Evolutionary conservation across 2,797 vertebrate species (phyloP), one percentile per base, ranked within the genome.

Genomic region (Gouania willdenowi): DNA sequence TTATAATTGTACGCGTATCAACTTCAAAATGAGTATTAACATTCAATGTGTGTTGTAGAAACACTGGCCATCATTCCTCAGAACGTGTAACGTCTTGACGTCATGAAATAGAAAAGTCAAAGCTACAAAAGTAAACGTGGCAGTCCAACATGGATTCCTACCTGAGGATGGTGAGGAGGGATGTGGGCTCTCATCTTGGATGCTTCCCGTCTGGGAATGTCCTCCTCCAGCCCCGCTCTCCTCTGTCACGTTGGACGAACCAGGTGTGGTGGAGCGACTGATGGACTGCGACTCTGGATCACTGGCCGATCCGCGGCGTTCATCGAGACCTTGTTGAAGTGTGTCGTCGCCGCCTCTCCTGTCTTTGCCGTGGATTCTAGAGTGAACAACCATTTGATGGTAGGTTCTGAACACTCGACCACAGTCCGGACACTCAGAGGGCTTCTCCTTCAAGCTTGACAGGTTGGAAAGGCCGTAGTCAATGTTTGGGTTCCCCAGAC

Each of bases 261-360:
- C 95, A 0, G 96, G 95, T 4, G 95, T 99, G 50, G 95, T 99
- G 1, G 95, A 98, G 26, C 96, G 91, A 84, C 96, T 99, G 77
- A 98, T 93, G n/a, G 96, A 98, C 79, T 98, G 96, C 49, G 95
- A 99, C 76, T 99, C 96, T 0, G 95, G 95, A 72, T 99, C 96
- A 0, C 96, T 99, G 57, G 95, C 95, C 6, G 96, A 99, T 22
- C 94, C 96, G 1, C 95, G 92, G 5, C 95, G 90, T 58, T 99
- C 96, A 0, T 98, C 96, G 2, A 95, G 81, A 48, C 81, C 82
- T 22, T 91, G 88, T 43, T 89, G 88, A 58, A 92, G 76, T 4
- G 77, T 80, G n/a, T 99, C 96, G 1, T 98, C 95, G 1, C 89
- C 86, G 31, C 57, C 60, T 77, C 92, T 90, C 46, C 92, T 89